Percentiles rank a stretch among this genome's conserved stretches.
Conservation (phyloP, 2,888 invertebrate genomes). For the Stramonita haemastoma region DNA sequence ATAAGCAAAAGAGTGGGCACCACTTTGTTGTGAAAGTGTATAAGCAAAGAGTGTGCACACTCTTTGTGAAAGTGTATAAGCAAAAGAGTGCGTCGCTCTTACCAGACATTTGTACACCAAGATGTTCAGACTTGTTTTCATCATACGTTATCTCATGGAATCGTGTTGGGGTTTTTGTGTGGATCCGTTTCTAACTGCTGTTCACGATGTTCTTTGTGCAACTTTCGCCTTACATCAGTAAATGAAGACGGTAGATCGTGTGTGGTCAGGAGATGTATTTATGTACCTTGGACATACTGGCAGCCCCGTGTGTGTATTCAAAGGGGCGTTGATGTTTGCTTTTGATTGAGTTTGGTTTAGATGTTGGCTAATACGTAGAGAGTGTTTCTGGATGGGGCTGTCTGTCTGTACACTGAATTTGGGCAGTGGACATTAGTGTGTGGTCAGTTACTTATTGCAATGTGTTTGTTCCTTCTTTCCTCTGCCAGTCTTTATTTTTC, state of each 20-base stretch:
- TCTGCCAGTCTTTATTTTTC: no score
- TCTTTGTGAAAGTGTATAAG: no score
- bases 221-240: conserved; percentile 1
- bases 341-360: conserved; percentile 3
- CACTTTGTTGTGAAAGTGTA: no score
- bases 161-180: background rate
- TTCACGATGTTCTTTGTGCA: background rate
- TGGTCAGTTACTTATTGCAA: no score
- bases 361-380: background rate
- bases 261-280: background rate
- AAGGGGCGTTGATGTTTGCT: conserved; percentile 4
- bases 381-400: background rate
- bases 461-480: background rate
- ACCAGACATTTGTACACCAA: background rate
- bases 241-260: background rate
- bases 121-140: background rate
- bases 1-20: no score
- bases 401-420: background rate
- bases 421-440: no score
- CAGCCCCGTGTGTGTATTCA: background rate
- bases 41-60: no score
- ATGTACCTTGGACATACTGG: background rate
- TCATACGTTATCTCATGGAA: conserved; percentile 14
- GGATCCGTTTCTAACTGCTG: conserved; percentile 20
- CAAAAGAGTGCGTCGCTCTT: background rate